Percentiles rank a stretch among this genome's conserved stretches.
These are phyloP conservation scores for Mallateleia sp. DNA, from an alignment of 2,888 invertebrate species.

Conservation along the genomic window DNA sequence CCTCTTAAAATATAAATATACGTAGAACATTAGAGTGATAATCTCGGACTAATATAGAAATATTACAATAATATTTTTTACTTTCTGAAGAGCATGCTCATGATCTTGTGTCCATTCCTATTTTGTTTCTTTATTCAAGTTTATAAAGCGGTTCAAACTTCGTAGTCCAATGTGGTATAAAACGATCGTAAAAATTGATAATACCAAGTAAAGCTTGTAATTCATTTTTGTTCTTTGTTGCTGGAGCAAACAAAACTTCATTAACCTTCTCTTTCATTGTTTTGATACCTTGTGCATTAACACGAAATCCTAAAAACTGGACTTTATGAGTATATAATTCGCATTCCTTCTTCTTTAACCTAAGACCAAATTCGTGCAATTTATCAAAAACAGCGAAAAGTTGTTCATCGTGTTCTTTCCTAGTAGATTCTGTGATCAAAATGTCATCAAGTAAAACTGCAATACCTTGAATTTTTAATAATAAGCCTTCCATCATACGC, in stretches of 20 bases:
- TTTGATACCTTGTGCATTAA: conserved; percentile 23
- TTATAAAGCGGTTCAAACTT: conserved; percentile 79
- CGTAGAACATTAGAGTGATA: no score
- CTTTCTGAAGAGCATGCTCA: conserved; percentile 79
- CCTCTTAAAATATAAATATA: no score
- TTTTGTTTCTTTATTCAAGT: conserved; percentile 78
- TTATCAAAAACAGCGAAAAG: conserved; percentile 20
- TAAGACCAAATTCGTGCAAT: conserved; percentile 29
- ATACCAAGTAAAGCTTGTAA: conserved; percentile 46
- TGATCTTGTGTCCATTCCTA: conserved; percentile 81
- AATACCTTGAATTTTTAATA: conserved; percentile 24
- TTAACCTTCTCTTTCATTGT: conserved; percentile 25
- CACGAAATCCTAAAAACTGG: conserved; percentile 32
- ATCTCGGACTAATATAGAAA: no score
- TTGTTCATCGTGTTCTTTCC: conserved; percentile 24
- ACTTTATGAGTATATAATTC: conserved; percentile 9
- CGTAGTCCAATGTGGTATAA: not conserved
- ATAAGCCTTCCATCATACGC: conserved; percentile 66
- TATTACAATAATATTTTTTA: conserved; percentile 61
- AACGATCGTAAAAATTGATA: conserved; percentile 47
- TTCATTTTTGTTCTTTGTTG: conserved; percentile 34
- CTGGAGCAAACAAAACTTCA: conserved; percentile 44
- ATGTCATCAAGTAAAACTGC: conserved; percentile 43
- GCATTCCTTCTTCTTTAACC: conserved; percentile 39
- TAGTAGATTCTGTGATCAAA: conserved; percentile 9